phyloP scores from a whole-genome alignment of 1,140 invertebrate genomes.

The Tetranychus cinnabarinus region DNA sequence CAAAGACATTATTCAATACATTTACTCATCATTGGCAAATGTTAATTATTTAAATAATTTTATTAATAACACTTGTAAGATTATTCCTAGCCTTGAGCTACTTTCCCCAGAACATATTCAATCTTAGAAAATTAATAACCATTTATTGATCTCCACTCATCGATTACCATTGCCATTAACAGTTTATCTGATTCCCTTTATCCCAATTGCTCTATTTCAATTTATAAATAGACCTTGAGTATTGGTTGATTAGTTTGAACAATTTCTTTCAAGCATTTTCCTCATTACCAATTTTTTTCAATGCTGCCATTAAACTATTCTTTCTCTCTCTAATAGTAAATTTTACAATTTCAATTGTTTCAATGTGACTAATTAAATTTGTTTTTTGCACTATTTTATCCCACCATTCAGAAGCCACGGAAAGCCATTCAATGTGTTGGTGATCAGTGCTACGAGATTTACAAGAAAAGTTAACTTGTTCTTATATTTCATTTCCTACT shows the following conservation, averaged over 20 bases:
- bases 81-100: not conserved
- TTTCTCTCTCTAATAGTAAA: not conserved
- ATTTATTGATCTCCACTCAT: no score
- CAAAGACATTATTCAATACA: no score
- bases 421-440: not conserved
- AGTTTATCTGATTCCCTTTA: slow-evolving; percentile 32
- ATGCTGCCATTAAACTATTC: not conserved
- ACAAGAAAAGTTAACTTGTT: not conserved
- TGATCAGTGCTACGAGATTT: not conserved
- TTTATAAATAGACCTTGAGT: slow-evolving; percentile 54
- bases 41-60: no score
- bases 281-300: not conserved
- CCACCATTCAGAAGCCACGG: not conserved
- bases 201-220: slow-evolving; percentile 64
- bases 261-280: slow-evolving; percentile 39
- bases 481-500: not conserved
- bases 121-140: not conserved
- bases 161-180: not conserved
- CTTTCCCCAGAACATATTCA: not conserved
- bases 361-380: not conserved
- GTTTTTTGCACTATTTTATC: not conserved
- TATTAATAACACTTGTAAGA: not conserved
- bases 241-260: slow-evolving; percentile 39
- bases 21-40: no score
- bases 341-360: not conserved